Evolutionary conservation across 92 coral and sea anemone genomes (phyloP).

Genomic region (Meandrina meandrites): DNA sequence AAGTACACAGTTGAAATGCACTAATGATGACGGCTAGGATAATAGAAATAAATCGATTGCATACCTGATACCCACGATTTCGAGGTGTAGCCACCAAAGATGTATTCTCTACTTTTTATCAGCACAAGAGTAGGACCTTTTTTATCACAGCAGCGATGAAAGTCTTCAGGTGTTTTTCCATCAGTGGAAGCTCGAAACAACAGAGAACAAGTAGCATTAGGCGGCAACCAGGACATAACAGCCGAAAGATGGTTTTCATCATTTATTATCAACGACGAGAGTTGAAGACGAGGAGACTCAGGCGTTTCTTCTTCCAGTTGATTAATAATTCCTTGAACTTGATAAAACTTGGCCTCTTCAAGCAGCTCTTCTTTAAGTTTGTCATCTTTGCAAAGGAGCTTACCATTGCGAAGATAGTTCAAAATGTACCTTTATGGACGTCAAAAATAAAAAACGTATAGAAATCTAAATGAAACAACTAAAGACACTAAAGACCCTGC

Average conservation of each 20-base stretch:
- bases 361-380: neutral
- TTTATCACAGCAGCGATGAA: constrained; percentile 40
- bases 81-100: constrained; percentile 42
- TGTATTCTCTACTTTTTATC: neutral
- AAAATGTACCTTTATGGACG: constrained; percentile 52
- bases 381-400: constrained; percentile 15
- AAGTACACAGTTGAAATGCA: no score
- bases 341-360: constrained; percentile 34
- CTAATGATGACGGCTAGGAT: no score
- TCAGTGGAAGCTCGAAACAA: constrained; percentile 5
- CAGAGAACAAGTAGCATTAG: neutral
- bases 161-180: constrained; percentile 20
- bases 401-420: constrained; percentile 68
- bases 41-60: no score
- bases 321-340: constrained; percentile 3
- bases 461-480: neutral
- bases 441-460: neutral
- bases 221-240: constrained; percentile 13
- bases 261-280: constrained; percentile 8
- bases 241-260: neutral
- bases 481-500: no score
- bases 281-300: neutral
- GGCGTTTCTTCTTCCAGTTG: neutral
- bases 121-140: constrained; percentile 51
- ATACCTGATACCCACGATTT: constrained; percentile 33